Evolutionary conservation across 1,140 invertebrate genomes (phyloP), one percentile per base, ranked within the genome.

Genomic region (Sarcophaga bullata): DNA sequence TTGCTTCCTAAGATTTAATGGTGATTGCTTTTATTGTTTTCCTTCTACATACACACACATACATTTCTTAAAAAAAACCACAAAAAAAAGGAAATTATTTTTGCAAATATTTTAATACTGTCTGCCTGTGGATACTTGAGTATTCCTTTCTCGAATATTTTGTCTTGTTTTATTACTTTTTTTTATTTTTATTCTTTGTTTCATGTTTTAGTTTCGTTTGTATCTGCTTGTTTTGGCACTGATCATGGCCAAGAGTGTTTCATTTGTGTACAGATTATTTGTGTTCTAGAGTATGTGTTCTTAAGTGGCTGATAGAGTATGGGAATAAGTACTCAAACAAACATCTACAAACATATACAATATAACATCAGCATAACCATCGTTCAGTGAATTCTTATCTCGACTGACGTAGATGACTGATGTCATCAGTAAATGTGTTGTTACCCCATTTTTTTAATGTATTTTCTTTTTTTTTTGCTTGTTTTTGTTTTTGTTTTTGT

Each of bases 401-500:
- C 54, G 4, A 58, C 54, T 37, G 25, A 37, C 25, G 25, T 37
- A 37, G 25, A 37, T 37, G 25, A 52, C 50, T 19, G 62, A 68
- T 68, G n/a, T n/a, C 62, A 68, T 68, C 62, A 68, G 62, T 68
- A 68, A n/a, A 68, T 19, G 62, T 68, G 15, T n/a, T 58, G 54
- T n/a, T 58, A 13, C 54, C 15, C 25, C 25, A 37, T 37, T 37
- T 37, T n/a, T 37, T 4, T 37, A 37, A 37, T 37, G 25, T 37
- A 37, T 37, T 37, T 37, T 37, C 4, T 37, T 37, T 37, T 37
- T n/a, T n/a, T n/a, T n/a, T n/a, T n/a, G n/a, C n/a, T n/a, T n/a
- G n/a, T n/a, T n/a, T 37, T 37, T 37, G 25, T 2, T 37, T 37
- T 37, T 37, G 25, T 37, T 37, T 37, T 37, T 37, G 25, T 37